Conservation (phyloP, 2,113 vertebrate genomes). For the Acrocephalus arundinaceus region DNA sequence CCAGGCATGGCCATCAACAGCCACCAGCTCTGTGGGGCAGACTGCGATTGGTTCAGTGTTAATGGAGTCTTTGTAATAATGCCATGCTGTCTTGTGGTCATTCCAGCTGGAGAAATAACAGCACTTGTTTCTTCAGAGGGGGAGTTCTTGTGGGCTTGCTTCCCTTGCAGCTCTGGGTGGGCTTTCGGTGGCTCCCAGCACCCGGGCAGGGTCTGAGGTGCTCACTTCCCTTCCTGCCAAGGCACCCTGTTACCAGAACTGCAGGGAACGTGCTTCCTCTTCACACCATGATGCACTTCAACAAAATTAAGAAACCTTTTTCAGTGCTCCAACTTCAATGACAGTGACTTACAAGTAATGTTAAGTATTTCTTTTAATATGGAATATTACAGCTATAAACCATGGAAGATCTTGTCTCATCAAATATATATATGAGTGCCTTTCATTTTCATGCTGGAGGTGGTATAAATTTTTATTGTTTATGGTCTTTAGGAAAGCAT, state of each 20-base stretch:
- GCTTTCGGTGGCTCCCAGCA: neutral
- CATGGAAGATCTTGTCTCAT: neutral
- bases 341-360: neutral
- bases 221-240: neutral
- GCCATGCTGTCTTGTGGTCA: neutral
- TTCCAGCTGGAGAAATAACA: neutral
- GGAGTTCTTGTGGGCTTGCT: accelerated
- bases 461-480: neutral
- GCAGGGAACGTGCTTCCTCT: neutral
- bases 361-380: neutral
- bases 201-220: accelerated
- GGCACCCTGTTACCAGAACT: neutral
- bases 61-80: neutral
- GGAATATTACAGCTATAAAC: neutral
- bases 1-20: neutral
- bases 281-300: neutral
- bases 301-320: neutral
- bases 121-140: neutral
- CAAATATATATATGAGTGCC: neutral
- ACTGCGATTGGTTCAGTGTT: neutral
- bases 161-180: accelerated
- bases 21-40: neutral
- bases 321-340: neutral
- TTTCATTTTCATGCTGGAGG: neutral
- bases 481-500: neutral